phyloP scores from a whole-genome alignment of 2,113 vertebrate genomes.

The Phalacrocorax pelagicus region DNA sequence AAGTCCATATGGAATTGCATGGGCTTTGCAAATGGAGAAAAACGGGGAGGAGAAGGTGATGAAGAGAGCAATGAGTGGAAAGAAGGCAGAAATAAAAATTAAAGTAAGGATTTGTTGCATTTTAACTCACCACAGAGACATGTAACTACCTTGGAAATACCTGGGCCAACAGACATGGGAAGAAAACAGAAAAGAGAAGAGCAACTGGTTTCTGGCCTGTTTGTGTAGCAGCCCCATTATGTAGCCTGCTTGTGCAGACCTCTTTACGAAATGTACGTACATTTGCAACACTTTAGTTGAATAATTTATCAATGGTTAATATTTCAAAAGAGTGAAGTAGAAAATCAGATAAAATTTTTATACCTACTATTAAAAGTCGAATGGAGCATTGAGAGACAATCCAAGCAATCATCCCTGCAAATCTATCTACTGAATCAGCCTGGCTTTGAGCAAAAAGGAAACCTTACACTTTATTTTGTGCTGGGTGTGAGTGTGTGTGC shows the following conservation, averaged over 20 bases:
- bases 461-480: neutral
- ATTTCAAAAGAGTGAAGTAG: constrained; percentile 76
- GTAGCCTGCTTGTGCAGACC: neutral
- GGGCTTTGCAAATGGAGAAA: neutral
- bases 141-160: neutral
- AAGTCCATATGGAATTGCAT: neutral
- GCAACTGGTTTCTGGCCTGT: neutral
- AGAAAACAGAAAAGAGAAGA: neutral
- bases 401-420: neutral
- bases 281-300: constrained; percentile 75
- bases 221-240: neutral
- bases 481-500: neutral
- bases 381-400: constrained; percentile 35
- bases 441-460: neutral
- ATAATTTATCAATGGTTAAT: constrained; percentile 78
- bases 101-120: neutral
- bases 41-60: neutral
- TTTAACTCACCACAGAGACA: neutral
- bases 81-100: neutral
- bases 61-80: neutral
- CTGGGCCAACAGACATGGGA: neutral
- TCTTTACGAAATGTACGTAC: constrained; percentile 55
- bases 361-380: constrained; percentile 71
- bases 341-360: constrained; percentile 77
- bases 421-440: neutral